Evolutionary conservation across 2,888 invertebrate species (phyloP), one percentile per base, ranked within the genome.

Genomic region (Tetanocera ferruginea): DNA sequence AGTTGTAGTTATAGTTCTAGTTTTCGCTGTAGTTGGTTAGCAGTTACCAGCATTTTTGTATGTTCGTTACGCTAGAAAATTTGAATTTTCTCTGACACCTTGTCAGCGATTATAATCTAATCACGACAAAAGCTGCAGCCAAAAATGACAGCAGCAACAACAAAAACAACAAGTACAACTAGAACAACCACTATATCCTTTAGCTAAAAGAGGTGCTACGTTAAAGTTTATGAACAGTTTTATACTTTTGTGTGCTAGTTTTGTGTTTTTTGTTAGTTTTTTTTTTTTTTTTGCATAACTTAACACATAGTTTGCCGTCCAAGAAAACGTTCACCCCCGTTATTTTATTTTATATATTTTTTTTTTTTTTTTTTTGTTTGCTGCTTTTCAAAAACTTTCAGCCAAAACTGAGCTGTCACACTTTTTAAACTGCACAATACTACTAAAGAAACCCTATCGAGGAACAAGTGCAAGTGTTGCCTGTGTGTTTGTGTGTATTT

Each of bases 41-140:
- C 14, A 43, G 43, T 43, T 43, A 43, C 57, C 23, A 60, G 9
- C 57, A 28, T 23, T 28, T 52, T n/a, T 19, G 55, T n/a, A n/a
- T 23, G 19, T 55, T 55, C 25, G 57, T 14, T n/a, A 14, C 57
- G 57, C 57, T 49, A 51, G 11, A 51, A 49, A 43, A 69, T 69
- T 51, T 69, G 69, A 55, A 55, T 70, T 28, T 19, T 31, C 8
- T 70, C 31, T 52, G 55, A 60, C 72, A 60, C 60, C 72, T 72
- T 72, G 34, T 72, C 43, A 43, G 23, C 72, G 72, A 72, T 72
- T 72, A 72, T 72, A 72, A 72, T 72, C 72, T 60, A 60, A 72
- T 72, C 34, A 72, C 37, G 60, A 60, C 57, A 72, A 43, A 57
- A 14, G 28, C 49, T 8, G 52, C 11, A 28, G 14, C 17, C 60